These are phyloP conservation scores for Peromyscus nudipes DNA, from an alignment of 2,797 vertebrate species.

Conservation along the genomic window DNA sequence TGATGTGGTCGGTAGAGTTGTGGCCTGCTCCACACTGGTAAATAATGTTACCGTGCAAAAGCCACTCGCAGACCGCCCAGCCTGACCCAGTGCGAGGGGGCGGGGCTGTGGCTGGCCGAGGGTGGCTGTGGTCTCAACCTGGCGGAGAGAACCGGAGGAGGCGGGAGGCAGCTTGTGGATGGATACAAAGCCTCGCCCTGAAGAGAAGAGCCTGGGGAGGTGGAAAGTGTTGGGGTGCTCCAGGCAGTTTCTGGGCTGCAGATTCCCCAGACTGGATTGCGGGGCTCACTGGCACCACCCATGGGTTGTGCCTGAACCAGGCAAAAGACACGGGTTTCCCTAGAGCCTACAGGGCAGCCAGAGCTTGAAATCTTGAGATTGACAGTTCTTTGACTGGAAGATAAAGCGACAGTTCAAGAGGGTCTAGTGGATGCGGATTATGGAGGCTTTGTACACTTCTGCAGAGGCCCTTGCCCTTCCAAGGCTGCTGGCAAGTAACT, in stretches of 20 bases:
- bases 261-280: not conserved
- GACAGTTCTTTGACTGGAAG: slow-evolving; percentile 76
- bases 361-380: slow-evolving; percentile 72
- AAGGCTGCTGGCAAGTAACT: slow-evolving; percentile 76
- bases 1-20: slow-evolving; percentile 57
- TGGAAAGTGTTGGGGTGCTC: slow-evolving; percentile 67
- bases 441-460: slow-evolving; percentile 79
- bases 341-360: slow-evolving; percentile 54
- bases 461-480: slow-evolving; percentile 72
- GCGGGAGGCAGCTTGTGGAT: slow-evolving; percentile 53
- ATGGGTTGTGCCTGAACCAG: slow-evolving; percentile 10
- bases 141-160: not conserved
- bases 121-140: slow-evolving; percentile 56
- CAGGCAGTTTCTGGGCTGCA: slow-evolving; percentile 62
- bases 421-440: slow-evolving; percentile 79
- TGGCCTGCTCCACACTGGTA: not conserved
- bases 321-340: slow-evolving; percentile 32
- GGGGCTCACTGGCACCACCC: slow-evolving; percentile 59
- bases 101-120: slow-evolving; percentile 61
- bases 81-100: slow-evolving; percentile 53
- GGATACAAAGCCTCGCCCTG: slow-evolving; percentile 64
- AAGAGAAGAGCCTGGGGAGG: slow-evolving; percentile 33
- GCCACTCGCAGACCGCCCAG: not conserved
- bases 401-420: slow-evolving; percentile 82
- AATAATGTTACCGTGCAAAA: not conserved